Evolutionary conservation across 2,113 vertebrate species (phyloP).

Genomic region (Crocuta crocuta): DNA sequence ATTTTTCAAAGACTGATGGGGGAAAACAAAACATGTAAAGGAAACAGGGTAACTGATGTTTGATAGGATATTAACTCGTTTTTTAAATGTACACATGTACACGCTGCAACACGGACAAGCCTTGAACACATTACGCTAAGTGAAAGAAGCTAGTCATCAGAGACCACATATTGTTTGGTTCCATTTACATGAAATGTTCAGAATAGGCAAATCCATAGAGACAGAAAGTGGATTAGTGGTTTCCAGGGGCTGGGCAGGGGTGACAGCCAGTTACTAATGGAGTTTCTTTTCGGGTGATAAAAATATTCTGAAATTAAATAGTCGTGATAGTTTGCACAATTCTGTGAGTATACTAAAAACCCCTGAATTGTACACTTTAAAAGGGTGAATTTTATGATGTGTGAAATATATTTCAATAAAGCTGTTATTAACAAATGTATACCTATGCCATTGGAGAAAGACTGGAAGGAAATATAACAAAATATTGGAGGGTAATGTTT

Average conservation of each 20-base stretch:
- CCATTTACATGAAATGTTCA: background rate
- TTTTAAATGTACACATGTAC: background rate
- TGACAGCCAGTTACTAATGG: background rate
- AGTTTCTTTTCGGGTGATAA: background rate
- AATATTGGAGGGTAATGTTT: background rate
- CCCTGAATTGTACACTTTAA: background rate
- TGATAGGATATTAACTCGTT: background rate
- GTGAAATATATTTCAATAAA: slow-evolving; percentile 33
- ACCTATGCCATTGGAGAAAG: background rate
- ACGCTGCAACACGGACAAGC: background rate
- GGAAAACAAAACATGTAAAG: background rate
- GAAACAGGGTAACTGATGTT: background rate
- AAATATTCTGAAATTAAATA: slow-evolving; percentile 36
- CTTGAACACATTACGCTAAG: background rate
- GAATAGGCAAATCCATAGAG: background rate
- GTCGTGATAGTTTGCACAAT: background rate
- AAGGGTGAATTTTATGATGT: background rate
- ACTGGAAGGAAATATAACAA: background rate
- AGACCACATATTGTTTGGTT: background rate
- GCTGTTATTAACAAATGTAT: background rate
- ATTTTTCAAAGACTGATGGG: slow-evolving; percentile 6
- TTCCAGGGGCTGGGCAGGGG: background rate
- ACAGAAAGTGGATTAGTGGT: background rate
- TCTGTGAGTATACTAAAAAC: background rate
- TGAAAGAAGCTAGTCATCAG: background rate